phyloP scores from a whole-genome alignment of 2,797 vertebrate genomes.

The Centropyge bicolor region DNA sequence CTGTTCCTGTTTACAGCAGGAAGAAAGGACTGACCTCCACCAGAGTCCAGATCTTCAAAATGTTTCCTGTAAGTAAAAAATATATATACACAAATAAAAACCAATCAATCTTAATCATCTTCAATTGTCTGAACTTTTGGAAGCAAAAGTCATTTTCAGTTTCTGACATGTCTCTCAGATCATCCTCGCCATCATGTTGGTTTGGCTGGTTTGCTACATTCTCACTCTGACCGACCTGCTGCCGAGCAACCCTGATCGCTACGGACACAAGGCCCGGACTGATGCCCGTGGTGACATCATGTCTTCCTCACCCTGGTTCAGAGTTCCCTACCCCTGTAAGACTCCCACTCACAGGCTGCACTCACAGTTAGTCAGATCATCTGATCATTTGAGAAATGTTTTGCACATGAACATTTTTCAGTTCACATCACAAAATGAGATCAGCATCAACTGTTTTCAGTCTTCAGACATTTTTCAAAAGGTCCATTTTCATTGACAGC shows the following conservation, averaged over 20 bases:
- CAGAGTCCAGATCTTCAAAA: slow-evolving; percentile 93
- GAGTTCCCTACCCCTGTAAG: slow-evolving; percentile 97
- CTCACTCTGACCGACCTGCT: slow-evolving; percentile 89
- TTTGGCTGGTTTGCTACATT: slow-evolving; percentile 94
- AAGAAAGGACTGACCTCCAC: slow-evolving; percentile 86
- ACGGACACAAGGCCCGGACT: slow-evolving; percentile 93
- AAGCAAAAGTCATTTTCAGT: neutral
- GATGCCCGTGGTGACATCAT: slow-evolving; percentile 95
- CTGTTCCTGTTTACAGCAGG: slow-evolving; percentile 87
- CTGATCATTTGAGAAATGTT: neutral
- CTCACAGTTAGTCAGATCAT: neutral
- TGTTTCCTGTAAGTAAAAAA: slow-evolving; percentile 92
- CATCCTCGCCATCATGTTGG: slow-evolving; percentile 92
- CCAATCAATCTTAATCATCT: neutral
- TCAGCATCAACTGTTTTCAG: too few relatives aligned
- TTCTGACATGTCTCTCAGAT: slow-evolving; percentile 75
- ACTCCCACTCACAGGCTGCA: slow-evolving; percentile 1
- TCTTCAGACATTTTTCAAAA: too few relatives aligned
- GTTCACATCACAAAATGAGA: neutral
- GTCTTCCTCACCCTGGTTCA: slow-evolving; percentile 93
- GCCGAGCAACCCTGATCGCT: slow-evolving; percentile 83
- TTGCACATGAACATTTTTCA: neutral
- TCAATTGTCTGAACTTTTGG: neutral
- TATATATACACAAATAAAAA: too few relatives aligned
- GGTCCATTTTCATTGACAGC: too few relatives aligned